Evolutionary conservation across 30 jellyfish, hydroid and myxozoan genomes (phyloP).

Genomic region (Hydra vulgaris): DNA sequence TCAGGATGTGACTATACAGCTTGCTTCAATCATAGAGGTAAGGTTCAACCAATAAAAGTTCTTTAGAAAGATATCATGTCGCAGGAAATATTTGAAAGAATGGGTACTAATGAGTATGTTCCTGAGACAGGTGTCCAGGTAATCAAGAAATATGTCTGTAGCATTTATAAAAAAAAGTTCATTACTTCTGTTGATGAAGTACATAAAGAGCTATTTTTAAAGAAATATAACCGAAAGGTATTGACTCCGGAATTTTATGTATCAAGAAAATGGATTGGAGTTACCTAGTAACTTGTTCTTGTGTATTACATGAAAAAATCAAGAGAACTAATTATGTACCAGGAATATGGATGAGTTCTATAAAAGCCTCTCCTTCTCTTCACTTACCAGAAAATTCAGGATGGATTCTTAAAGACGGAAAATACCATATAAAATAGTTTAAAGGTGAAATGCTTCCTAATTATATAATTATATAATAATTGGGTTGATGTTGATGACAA

Average conservation of each 20-base stretch:
- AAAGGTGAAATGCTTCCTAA: no score
- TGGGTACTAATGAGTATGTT: constrained; percentile 4
- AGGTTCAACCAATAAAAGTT: background rate
- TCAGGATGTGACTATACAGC: constrained; percentile 7
- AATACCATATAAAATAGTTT: no score
- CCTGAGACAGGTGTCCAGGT: constrained; percentile 1
- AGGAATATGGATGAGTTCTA: constrained; percentile 1
- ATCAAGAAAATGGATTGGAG: no score
- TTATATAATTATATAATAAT: no score
- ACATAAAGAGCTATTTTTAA: background rate
- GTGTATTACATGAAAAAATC: no score
- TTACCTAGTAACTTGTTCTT: background rate
- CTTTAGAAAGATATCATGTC: background rate
- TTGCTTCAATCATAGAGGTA: constrained; percentile 1
- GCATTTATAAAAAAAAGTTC: background rate
- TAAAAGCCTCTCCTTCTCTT: constrained; percentile 1
- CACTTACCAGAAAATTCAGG: no score
- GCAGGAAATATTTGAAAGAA: constrained; percentile 2
- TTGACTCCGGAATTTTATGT: background rate
- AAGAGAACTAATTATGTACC: background rate
- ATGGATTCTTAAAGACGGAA: no score
- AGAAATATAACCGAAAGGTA: constrained; percentile 4
- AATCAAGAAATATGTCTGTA: background rate
- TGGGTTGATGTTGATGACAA: no score
- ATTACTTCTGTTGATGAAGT: constrained; percentile 1